These are phyloP conservation scores for Fringilla coelebs DNA, from an alignment of 2,797 vertebrate species.

Conservation along the genomic window DNA sequence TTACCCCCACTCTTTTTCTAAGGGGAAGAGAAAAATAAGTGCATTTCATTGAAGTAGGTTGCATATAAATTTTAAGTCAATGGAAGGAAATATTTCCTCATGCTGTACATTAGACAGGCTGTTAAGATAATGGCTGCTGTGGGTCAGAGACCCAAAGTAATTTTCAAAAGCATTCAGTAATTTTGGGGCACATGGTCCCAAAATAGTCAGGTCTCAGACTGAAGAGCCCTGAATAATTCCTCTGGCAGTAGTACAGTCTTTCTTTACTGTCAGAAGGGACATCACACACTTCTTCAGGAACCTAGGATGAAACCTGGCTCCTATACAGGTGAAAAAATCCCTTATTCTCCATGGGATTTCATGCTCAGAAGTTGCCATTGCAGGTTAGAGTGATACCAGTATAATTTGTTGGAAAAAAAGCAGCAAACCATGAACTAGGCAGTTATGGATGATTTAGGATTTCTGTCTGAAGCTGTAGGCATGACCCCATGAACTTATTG, in stretches of 20 bases:
- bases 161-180: background rate
- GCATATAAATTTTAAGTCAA: conserved; percentile 14
- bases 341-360: background rate
- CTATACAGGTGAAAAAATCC: background rate
- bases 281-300: background rate
- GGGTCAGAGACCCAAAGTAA: background rate
- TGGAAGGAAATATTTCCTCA: background rate
- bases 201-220: background rate
- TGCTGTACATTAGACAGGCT: background rate
- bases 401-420: background rate
- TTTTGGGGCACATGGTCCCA: background rate
- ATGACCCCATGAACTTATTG: background rate
- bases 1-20: background rate
- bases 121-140: background rate
- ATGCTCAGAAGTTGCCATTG: background rate
- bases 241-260: background rate
- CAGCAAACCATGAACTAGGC: background rate
- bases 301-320: background rate
- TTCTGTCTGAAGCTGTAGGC: background rate
- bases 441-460: background rate
- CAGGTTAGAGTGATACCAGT: background rate
- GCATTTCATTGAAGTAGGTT: conserved; percentile 5
- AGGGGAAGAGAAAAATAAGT: conserved; percentile 11
- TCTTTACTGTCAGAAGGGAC: background rate
- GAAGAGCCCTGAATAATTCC: background rate